phyloP scores from a whole-genome alignment of 2,888 invertebrate species.

The Agrochola lota region DNA sequence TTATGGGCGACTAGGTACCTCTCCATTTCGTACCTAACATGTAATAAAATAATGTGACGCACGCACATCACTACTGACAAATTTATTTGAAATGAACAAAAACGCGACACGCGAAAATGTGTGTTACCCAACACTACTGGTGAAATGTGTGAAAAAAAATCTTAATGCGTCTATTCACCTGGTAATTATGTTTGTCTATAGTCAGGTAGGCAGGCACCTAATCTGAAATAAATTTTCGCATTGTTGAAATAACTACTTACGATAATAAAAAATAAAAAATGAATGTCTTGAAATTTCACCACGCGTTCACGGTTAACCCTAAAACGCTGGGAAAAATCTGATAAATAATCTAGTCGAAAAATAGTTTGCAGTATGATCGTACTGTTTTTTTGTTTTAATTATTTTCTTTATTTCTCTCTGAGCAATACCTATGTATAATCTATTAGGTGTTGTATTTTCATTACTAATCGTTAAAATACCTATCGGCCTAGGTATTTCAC shows the following conservation, averaged over 20 bases:
- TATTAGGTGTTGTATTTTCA: background rate
- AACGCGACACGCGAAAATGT: slow-evolving; percentile 69
- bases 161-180: background rate
- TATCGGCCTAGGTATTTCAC: background rate
- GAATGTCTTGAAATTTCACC: background rate
- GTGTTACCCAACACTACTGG: slow-evolving; percentile 57
- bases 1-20: slow-evolving; percentile 69
- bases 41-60: slow-evolving; percentile 74
- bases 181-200: background rate
- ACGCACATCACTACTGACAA: slow-evolving; percentile 72
- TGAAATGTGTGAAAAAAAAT: slow-evolving; percentile 6
- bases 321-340: background rate
- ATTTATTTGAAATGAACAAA: slow-evolving; percentile 74
- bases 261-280: background rate
- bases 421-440: no score
- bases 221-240: background rate
- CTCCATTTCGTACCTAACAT: slow-evolving; percentile 73
- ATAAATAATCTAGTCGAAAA: no score
- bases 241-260: background rate
- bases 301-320: slow-evolving; percentile 3
- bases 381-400: background rate
- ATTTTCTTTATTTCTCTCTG: background rate
- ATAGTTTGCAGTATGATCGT: background rate
- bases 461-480: background rate
- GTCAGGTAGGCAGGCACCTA: background rate